These are phyloP conservation scores for Tridacna crocea DNA, from an alignment of 2,888 invertebrate genomes.

Conservation along the genomic window DNA sequence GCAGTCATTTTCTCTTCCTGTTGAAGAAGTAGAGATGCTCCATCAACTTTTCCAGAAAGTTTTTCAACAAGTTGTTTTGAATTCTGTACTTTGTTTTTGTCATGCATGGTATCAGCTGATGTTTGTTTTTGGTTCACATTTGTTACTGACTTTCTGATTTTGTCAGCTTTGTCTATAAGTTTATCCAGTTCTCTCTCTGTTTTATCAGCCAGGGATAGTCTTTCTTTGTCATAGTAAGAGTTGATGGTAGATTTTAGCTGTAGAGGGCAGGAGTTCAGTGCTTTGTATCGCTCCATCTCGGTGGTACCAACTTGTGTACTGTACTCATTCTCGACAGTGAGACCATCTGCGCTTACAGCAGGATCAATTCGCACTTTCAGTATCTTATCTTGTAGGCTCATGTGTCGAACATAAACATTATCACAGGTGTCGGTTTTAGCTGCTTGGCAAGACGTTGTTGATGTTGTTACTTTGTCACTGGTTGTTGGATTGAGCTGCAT, in stretches of 20 bases:
- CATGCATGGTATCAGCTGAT: neutral
- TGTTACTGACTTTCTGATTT: constrained; percentile 39
- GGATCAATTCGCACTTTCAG: constrained; percentile 61
- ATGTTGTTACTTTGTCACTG: constrained; percentile 23
- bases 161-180: constrained; percentile 55
- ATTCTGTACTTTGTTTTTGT: neutral
- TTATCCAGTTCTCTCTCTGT: constrained; percentile 56
- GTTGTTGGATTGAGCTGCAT: constrained; percentile 52
- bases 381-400: constrained; percentile 65
- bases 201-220: constrained; percentile 49
- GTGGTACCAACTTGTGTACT: constrained; percentile 65
- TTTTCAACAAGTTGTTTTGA: neutral
- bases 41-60: constrained; percentile 30
- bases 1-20: constrained; percentile 45
- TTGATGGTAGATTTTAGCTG: constrained; percentile 63
- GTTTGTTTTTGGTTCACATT: constrained; percentile 29
- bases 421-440: constrained; percentile 36
- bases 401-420: constrained; percentile 56
- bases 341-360: constrained; percentile 58
- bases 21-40: constrained; percentile 58
- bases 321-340: constrained; percentile 66
- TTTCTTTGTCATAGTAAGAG: constrained; percentile 68
- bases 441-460: constrained; percentile 33
- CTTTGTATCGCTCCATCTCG: constrained; percentile 71
- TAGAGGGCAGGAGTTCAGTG: constrained; percentile 65